Base-by-base conservation (phyloP, 2,888 invertebrate species). In the Drosophila kanekoi region DNA sequence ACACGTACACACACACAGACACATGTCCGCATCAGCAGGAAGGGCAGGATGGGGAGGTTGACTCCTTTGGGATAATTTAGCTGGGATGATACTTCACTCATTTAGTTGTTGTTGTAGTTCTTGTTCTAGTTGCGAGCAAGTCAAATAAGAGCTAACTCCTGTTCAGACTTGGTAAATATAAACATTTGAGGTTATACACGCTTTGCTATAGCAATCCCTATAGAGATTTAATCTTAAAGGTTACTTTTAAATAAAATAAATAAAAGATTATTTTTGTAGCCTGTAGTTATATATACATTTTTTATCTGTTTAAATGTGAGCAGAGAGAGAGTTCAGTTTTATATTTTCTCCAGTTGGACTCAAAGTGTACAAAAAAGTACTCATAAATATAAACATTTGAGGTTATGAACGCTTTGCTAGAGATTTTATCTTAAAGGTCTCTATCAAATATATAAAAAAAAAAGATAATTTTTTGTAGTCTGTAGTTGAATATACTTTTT, bases 121-220 rank as follows among this genome's bases (percentile, higher is more conserved):
- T 41, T 48, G 16, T 67, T 77, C 57, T 35, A 33, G 38, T 54
- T 53, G 59, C 37, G 41, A 23, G 33, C 2, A 62, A 79, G 59
- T 44, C 47, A 62, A 74, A 62, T 57, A 37, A 18, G 18, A 40
- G 38, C 43, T 32, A 51, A 44, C 32, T 11, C 3, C 4, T 11
- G 14, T 18, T 48, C 16, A 40, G 38, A 52, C 57, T 52, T 43
- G 43, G 10, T 8, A 35, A 33, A n/a, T 33, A 8, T 6, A 28
- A 9, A 16, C 14, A 33, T 16, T 23, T 11, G 14, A 33, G 18
- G 18, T 18, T 18, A 41, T 48, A 16, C 4, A 18, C 13, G 13
- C 35, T 28, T n/a, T 28, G 16, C 10, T 18, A n/a, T n/a, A n/a
- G n/a, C n/a, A n/a, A n/a, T n/a, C n/a, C n/a, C n/a, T n/a, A n/a